These are phyloP conservation scores for Celastrina argiolus DNA, from an alignment of 2,888 invertebrate species.

Conservation along the genomic window DNA sequence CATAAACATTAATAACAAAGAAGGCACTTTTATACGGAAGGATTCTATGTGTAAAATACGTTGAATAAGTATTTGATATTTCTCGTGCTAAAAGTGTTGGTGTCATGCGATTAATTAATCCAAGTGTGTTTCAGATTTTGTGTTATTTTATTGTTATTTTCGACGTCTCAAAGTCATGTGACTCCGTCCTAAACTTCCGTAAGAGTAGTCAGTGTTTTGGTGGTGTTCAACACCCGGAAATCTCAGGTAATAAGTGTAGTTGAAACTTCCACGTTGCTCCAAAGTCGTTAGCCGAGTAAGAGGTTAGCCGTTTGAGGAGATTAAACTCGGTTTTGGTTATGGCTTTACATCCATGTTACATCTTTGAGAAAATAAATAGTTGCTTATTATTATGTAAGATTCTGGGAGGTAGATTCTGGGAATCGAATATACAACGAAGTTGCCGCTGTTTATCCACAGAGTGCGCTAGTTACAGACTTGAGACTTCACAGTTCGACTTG, in stretches of 20 bases:
- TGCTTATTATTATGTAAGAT: too few species aligned
- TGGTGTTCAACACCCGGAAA: not conserved
- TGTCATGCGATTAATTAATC: not conserved
- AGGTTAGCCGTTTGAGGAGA: too few species aligned
- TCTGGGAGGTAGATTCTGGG: too few species aligned
- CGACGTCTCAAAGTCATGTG: not conserved
- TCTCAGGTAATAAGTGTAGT: not conserved
- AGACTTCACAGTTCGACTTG: too few species aligned
- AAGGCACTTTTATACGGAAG: not conserved
- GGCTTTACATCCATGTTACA: too few species aligned
- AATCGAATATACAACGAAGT: not conserved
- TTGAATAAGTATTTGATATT: not conserved
- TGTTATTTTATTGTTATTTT: not conserved
- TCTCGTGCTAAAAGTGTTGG: not conserved
- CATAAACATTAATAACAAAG: not conserved
- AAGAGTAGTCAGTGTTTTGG: not conserved
- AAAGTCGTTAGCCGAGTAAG: too few species aligned
- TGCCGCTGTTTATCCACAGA: not conserved
- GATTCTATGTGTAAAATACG: not conserved
- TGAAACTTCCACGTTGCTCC: not conserved
- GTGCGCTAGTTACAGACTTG: conserved; percentile 3
- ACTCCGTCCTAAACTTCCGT: not conserved
- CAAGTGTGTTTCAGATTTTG: not conserved
- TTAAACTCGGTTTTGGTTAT: too few species aligned
- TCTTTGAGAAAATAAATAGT: too few species aligned